These are phyloP conservation scores for Lapara coniferarum DNA, from an alignment of 2,888 invertebrate species.

Conservation along the genomic window DNA sequence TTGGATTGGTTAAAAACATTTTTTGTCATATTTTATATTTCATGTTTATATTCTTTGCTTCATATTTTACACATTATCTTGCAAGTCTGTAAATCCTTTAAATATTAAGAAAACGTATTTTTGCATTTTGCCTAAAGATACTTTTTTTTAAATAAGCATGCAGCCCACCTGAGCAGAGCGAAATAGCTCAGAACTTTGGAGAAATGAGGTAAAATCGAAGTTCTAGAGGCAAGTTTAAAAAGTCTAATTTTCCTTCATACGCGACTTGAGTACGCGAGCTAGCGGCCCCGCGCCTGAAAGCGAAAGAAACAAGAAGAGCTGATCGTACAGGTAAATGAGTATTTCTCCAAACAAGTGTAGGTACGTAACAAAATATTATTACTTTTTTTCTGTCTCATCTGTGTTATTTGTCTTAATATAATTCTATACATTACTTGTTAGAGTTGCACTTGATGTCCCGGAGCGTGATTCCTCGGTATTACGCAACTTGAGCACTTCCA, in stretches of 20 bases:
- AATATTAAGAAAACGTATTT: conserved; percentile 23
- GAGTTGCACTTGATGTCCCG: too few species aligned
- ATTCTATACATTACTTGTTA: too few species aligned
- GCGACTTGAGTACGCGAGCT: conserved; percentile 73
- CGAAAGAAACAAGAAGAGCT: conserved; percentile 42
- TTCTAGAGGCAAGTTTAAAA: conserved; percentile 74
- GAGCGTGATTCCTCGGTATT: too few species aligned
- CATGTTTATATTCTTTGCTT: too few species aligned
- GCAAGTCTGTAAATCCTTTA: background rate
- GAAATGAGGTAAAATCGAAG: conserved; percentile 79
- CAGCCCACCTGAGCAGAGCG: conserved; percentile 61
- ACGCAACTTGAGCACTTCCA: too few species aligned
- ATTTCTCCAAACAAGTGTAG: too few species aligned
- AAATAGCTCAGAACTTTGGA: conserved; percentile 57
- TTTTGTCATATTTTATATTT: too few species aligned
- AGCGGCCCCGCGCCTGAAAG: conserved; percentile 38
- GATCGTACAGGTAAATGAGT: background rate
- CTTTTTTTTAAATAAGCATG: conserved; percentile 56
- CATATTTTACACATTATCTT: background rate
- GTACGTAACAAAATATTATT: too few species aligned
- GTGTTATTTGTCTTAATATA: too few species aligned
- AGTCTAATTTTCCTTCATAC: conserved; percentile 81
- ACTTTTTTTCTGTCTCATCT: too few species aligned
- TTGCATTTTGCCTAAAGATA: conserved; percentile 38
- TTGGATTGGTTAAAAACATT: too few species aligned